A percentile compares a stretch with the other conserved stretches of the same genome.
Evolutionary conservation across 2,113 vertebrate genomes (phyloP).

Genomic region (Oriolus oriolus): DNA sequence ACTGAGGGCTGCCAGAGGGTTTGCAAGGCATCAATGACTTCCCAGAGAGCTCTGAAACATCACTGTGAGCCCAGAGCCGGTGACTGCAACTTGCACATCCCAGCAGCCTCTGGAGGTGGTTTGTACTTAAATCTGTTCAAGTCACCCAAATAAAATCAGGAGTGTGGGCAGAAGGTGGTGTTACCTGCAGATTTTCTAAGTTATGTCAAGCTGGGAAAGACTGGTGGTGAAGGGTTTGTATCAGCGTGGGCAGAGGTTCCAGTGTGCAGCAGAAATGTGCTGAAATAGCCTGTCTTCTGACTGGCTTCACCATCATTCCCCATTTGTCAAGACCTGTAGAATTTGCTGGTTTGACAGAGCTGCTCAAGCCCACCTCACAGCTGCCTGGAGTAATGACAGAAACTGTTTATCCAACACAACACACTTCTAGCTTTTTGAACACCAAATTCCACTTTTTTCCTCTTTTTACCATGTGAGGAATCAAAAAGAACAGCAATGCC

Average conservation of each 20-base stretch:
- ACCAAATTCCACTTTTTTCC: background rate
- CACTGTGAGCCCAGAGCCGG: background rate
- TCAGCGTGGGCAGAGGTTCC: background rate
- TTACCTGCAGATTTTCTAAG: background rate
- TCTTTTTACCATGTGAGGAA: background rate
- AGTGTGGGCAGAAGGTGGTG: background rate
- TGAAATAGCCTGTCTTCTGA: background rate
- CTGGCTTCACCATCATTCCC: background rate
- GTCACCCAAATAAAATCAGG: background rate
- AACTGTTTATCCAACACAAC: background rate
- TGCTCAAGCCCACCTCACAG: background rate
- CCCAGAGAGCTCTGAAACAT: background rate
- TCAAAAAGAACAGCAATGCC: background rate
- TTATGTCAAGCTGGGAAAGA: background rate
- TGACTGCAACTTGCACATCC: background rate
- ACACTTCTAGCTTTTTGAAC: background rate
- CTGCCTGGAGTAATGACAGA: background rate
- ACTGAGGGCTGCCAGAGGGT: background rate
- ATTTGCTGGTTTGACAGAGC: background rate
- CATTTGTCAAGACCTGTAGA: background rate
- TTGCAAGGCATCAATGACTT: background rate
- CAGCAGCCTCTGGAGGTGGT: background rate
- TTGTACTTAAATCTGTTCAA: background rate
- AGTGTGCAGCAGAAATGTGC: background rate
- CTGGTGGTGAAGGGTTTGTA: background rate